A percentile compares a stretch with the other conserved stretches of the same genome.
Conservation (phyloP, 2,797 vertebrate genomes). For the Perdix hodgsoniae region DNA sequence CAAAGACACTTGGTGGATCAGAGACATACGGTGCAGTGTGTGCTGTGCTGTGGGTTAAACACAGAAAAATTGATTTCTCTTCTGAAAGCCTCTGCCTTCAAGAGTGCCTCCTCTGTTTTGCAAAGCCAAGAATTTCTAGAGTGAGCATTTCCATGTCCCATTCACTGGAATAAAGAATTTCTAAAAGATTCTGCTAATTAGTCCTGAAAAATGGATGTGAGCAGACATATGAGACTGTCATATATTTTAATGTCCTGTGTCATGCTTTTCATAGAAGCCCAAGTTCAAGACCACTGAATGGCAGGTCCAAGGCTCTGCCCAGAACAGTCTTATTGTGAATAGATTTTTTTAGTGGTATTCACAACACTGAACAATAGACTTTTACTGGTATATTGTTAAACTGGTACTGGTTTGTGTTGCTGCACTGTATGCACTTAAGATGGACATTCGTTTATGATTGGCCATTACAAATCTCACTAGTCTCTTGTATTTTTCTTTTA, state of each 20-base stretch:
- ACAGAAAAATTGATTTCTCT: neutral
- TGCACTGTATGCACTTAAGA: neutral
- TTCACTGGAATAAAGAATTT: neutral
- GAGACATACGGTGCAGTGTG: neutral
- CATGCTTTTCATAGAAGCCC: neutral
- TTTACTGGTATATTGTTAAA: neutral
- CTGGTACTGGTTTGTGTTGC: neutral
- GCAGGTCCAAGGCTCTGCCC: neutral
- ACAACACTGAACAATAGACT: neutral
- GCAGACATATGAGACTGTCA: neutral
- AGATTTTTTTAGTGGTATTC: neutral
- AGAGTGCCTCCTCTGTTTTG: neutral
- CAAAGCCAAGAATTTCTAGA: neutral
- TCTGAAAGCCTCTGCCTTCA: neutral
- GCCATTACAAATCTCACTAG: constrained; percentile 24
- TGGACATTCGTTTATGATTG: neutral
- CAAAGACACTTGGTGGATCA: neutral
- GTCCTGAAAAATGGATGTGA: neutral
- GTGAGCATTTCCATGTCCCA: neutral
- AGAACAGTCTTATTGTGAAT: neutral
- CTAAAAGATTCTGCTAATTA: neutral
- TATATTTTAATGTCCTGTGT: neutral
- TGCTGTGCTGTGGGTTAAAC: neutral
- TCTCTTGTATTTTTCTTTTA: neutral
- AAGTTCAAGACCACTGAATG: neutral